Evolutionary conservation across 2,113 vertebrate genomes (phyloP), one percentile per base, ranked within the genome.

Genomic region (Cnemophilus loriae): DNA sequence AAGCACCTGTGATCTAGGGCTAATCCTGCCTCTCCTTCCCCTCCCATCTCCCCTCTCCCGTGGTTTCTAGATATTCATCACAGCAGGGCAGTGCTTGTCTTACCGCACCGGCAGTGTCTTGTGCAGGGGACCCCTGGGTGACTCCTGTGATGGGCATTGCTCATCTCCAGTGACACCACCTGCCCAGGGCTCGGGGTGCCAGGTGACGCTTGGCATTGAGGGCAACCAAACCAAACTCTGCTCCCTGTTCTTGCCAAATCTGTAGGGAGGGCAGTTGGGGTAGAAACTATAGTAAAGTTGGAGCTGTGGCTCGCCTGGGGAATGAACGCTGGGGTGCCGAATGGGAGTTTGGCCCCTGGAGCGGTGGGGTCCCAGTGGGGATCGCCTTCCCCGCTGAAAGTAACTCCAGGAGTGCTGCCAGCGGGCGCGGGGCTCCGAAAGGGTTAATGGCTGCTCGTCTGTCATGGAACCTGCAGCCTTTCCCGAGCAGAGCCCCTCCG

Each of bases 61-160:
- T 28, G 84, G 74, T 56, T 95, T 91, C 16, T 13, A 67, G 70
- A 47, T 56, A 73, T 19, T 55, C 11, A 61, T 65, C 64, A 67
- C n/a, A 0, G 4, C 49, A 56, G 69, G 33, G 56, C 47, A 91
- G 84, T 41, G 27, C 37, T 6, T 53, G n/a, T 61, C 20, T 17
- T 37, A 24, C 47, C 0, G 0, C 2, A 13, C 41, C 7, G 59
- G 39, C 57, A 42, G 27, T 0, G 6, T 32, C 44, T 91, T 64
- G 22, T 2, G 11, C 0, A 1, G 57, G 65, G 32, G 28, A 19
- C 19, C 41, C 64, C 49, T 49, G 68, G n/a, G 59, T 15, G 18
- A 28, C 44, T 68, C 23, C 85, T 60, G 64, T 1, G 2, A 20
- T 7, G 46, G 91, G 67, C 84, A n/a, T 6, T 73, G 37, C 32